phyloP scores from a whole-genome alignment of 64 coral and sea anemone species.

The Porites lutea region DNA sequence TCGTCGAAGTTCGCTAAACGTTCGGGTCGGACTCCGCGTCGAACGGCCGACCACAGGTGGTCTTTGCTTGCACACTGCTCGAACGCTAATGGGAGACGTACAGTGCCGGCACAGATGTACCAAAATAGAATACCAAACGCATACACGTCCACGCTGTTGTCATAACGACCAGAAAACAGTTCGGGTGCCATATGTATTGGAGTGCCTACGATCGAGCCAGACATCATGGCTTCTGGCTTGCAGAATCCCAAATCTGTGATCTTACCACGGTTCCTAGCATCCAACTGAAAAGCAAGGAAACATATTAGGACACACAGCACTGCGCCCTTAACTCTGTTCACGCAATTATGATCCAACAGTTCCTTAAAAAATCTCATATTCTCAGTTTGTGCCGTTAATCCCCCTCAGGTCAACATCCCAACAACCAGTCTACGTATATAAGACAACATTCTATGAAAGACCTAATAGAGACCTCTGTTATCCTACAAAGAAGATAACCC shows the following conservation, averaged over 20 bases:
- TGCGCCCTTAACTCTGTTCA: neutral
- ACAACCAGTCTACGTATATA: no score
- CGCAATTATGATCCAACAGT: no score
- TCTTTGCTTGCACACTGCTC: conserved; percentile 99
- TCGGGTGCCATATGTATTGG: conserved; percentile 99
- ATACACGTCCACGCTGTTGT: conserved; percentile 99
- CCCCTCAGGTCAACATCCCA: no score
- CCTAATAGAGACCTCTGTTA: no score
- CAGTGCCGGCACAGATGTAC: conserved; percentile 96
- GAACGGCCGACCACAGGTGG: conserved; percentile 95
- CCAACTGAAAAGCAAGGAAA: conserved; percentile 65
- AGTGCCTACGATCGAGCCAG: conserved; percentile 96
- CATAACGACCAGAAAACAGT: conserved; percentile 97
- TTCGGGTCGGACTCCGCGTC: conserved; percentile 87
- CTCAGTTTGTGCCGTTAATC: no score
- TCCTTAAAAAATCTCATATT: no score
- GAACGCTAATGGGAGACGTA: conserved; percentile 86
- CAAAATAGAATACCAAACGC: conserved; percentile 97
- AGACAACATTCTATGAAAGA: no score
- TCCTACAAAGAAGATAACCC: no score
- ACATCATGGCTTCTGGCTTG: conserved; percentile 99
- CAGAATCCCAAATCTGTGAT: conserved; percentile 98
- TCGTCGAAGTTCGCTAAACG: conserved; percentile 91
- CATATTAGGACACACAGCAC: neutral
- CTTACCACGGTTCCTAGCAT: conserved; percentile 86